Conservation (phyloP, 2,113 vertebrate genomes). For the Lota lota region DNA sequence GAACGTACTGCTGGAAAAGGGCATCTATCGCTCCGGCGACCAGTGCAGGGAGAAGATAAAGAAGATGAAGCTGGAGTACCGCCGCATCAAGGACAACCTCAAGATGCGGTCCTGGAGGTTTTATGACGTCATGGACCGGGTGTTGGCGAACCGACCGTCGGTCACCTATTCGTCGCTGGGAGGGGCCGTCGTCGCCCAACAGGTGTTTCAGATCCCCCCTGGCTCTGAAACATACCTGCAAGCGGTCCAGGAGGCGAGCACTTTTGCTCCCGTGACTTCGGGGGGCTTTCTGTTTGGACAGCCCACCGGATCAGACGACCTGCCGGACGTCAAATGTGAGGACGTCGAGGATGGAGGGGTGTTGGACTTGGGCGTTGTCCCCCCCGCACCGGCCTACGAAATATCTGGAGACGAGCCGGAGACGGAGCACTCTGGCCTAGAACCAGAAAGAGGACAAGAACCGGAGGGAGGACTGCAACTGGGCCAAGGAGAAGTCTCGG, state of each 20-base stretch:
- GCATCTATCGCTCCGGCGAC: conserved; percentile 81
- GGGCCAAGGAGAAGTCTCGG: conserved; percentile 65
- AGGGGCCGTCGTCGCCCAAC: conserved; percentile 71
- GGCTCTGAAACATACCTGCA: conserved; percentile 43
- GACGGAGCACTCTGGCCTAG: conserved; percentile 71
- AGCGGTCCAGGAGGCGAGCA: conserved; percentile 24
- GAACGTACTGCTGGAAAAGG: conserved; percentile 78
- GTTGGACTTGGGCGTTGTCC: conserved; percentile 68
- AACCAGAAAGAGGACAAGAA: conserved; percentile 45
- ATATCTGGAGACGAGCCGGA: conserved; percentile 76
- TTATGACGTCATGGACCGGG: conserved; percentile 87
- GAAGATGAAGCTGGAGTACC: conserved; percentile 92
- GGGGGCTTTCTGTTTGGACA: conserved; percentile 74
- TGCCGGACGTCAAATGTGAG: conserved; percentile 83
- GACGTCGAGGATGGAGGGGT: conserved; percentile 75
- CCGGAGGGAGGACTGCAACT: background rate
- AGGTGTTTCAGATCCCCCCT: conserved; percentile 71
- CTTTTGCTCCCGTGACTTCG: conserved; percentile 61
- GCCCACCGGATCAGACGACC: conserved; percentile 65
- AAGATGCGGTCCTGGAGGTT: conserved; percentile 85
- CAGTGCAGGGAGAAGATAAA: conserved; percentile 91
- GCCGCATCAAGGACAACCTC: conserved; percentile 84
- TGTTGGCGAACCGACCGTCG: conserved; percentile 78
- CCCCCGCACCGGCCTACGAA: conserved; percentile 70
- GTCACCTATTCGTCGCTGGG: conserved; percentile 76